A percentile compares a stretch with the other conserved stretches of the same genome.
Conservation (phyloP, 2,888 invertebrate species). For the Drosophila meridiana region DNA sequence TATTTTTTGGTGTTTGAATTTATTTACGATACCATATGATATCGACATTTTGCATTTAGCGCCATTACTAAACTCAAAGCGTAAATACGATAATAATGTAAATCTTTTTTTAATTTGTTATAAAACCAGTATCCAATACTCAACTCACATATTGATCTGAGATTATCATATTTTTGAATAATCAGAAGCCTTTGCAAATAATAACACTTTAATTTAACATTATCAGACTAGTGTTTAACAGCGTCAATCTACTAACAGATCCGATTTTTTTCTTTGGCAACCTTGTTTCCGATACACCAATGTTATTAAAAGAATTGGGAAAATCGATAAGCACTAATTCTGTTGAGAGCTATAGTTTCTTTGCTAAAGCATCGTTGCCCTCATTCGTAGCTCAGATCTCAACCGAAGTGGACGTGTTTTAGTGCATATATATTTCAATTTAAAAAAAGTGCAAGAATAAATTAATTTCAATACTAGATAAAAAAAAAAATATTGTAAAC, state of each 20-base stretch:
- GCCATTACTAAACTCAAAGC: neutral
- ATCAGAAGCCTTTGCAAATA: neutral
- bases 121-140: neutral
- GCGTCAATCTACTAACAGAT: neutral
- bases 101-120: neutral
- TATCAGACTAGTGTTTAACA: neutral
- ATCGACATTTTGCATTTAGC: constrained; percentile 1
- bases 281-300: neutral
- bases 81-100: neutral
- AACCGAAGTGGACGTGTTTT: constrained; percentile 14
- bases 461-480: constrained; percentile 2
- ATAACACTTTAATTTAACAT: neutral
- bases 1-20: neutral
- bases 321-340: neutral
- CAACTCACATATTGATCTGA: neutral
- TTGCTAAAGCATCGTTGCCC: neutral
- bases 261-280: neutral
- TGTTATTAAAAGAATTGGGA: constrained; percentile 1
- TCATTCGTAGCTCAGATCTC: constrained; percentile 42
- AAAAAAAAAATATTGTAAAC: neutral
- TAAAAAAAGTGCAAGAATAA: constrained; percentile 9
- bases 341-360: neutral
- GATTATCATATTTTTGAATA: neutral
- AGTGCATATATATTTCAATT: neutral
- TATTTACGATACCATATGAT: neutral